Evolutionary conservation across 1,140 invertebrate species (phyloP).

Genomic region (Eupeodes corollae): DNA sequence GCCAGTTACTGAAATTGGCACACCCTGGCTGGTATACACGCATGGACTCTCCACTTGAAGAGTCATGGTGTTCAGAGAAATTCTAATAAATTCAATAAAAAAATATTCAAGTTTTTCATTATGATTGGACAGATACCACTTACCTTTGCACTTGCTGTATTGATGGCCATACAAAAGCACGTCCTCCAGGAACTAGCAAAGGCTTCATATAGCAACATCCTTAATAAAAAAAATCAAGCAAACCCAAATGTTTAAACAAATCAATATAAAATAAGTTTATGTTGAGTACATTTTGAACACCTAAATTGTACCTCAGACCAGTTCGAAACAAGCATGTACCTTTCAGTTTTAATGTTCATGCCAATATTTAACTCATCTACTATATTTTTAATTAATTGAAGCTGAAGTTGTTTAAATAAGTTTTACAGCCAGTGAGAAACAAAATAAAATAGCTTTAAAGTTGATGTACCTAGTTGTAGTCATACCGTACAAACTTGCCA

Average conservation of each 20-base stretch:
- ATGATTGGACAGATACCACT: slow-evolving; percentile 9
- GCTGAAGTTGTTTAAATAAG: no score
- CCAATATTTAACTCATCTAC: no score
- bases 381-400: no score
- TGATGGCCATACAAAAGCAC: slow-evolving; percentile 93
- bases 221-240: slow-evolving; percentile 33
- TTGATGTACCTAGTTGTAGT: no score
- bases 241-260: no score
- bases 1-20: slow-evolving; percentile 93
- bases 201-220: slow-evolving; percentile 89
- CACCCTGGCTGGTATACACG: slow-evolving; percentile 92
- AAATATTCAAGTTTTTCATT: background rate
- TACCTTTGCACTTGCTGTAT: slow-evolving; percentile 90
- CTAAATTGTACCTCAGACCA: background rate
- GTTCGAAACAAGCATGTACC: no score
- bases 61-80: slow-evolving; percentile 94
- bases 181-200: slow-evolving; percentile 81
- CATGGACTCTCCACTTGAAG: slow-evolving; percentile 82
- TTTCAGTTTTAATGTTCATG: no score
- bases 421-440: no score
- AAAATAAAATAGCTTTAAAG: no score
- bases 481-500: no score
- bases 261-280: no score
- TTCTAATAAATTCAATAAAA: slow-evolving; percentile 45
- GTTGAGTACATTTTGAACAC: background rate